phyloP scores from a whole-genome alignment of 2,888 invertebrate species.

The Clunio marinus region DNA sequence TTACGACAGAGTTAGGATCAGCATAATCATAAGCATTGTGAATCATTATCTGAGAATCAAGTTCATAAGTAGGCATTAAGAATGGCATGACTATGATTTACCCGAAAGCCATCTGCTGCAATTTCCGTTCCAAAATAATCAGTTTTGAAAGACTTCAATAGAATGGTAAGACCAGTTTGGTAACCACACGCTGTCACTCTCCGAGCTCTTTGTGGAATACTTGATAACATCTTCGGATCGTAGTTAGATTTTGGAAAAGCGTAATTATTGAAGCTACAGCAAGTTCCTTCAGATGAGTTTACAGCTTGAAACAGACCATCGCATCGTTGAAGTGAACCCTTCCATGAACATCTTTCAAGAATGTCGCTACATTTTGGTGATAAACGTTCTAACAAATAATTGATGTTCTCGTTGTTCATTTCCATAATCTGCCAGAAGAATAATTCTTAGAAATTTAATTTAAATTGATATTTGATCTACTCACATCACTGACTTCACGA shows the following conservation, averaged over 20 bases:
- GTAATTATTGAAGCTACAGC: constrained; percentile 64
- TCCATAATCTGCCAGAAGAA: constrained; percentile 42
- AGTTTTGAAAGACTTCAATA: constrained; percentile 55
- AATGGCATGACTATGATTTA: constrained; percentile 44
- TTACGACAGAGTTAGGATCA: constrained; percentile 58
- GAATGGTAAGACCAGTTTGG: constrained; percentile 61
- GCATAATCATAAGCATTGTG: constrained; percentile 64
- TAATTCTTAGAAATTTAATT: too few species aligned
- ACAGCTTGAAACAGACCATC: constrained; percentile 53
- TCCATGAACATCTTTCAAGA: constrained; percentile 58
- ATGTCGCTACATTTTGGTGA: constrained; percentile 55
- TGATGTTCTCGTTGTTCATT: constrained; percentile 43
- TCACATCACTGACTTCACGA: constrained; percentile 41
- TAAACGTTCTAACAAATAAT: constrained; percentile 45
- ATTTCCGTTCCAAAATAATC: constrained; percentile 62
- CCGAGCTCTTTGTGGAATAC: constrained; percentile 53
- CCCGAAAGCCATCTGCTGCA: constrained; percentile 60
- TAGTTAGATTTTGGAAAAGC: constrained; percentile 48
- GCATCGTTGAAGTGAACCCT: constrained; percentile 54
- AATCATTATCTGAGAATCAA: constrained; percentile 54
- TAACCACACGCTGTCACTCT: constrained; percentile 65
- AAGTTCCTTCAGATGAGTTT: constrained; percentile 54
- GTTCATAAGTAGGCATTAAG: neutral
- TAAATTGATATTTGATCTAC: too few species aligned
- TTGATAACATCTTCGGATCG: constrained; percentile 42